These are phyloP conservation scores for Pontoporia blainvillei DNA, from an alignment of 2,113 vertebrate species.

Conservation along the genomic window DNA sequence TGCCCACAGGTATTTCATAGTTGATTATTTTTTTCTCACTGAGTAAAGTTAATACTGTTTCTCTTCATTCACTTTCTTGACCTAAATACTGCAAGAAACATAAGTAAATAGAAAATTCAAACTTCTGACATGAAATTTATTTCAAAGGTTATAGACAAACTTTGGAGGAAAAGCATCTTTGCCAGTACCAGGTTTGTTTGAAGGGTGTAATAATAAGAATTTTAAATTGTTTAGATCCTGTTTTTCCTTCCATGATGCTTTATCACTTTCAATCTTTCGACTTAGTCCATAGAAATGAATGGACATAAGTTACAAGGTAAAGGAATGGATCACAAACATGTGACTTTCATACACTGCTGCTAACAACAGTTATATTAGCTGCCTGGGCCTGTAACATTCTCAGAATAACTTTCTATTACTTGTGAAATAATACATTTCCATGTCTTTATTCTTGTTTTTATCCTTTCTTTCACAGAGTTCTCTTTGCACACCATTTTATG, in stretches of 20 bases:
- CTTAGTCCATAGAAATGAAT: neutral
- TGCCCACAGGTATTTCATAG: conserved; percentile 91
- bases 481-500: neutral
- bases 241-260: neutral
- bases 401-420: neutral
- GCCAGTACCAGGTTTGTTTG: neutral
- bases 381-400: neutral
- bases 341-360: neutral
- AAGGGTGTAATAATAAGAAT: neutral
- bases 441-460: neutral
- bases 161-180: neutral
- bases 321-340: neutral
- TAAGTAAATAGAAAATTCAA: neutral
- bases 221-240: neutral
- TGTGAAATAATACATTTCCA: neutral
- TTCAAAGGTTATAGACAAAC: neutral
- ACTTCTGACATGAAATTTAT: neutral
- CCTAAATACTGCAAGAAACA: neutral
- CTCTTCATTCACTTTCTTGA: neutral
- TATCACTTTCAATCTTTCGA: neutral
- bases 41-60: neutral
- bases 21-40: neutral
- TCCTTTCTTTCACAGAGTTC: neutral
- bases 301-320: neutral
- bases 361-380: neutral